Evolutionary conservation across 2,888 invertebrate species (phyloP), one percentile per base, ranked within the genome.

Genomic region (Odontothrips loti): DNA sequence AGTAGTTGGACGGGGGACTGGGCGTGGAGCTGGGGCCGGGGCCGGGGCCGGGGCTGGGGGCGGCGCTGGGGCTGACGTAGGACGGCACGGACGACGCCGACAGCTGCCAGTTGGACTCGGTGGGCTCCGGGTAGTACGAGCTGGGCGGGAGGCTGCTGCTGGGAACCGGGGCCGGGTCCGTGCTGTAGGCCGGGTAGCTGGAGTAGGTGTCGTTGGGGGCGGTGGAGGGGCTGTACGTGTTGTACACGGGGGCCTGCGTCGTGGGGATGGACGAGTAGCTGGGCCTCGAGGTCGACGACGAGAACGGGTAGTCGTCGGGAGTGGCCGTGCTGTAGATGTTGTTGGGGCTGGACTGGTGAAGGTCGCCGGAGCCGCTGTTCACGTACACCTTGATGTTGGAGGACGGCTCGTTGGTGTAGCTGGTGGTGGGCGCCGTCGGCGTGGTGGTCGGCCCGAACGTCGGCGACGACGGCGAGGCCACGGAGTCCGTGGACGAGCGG

Each of bases 111-210:
- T 80, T 3, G 81, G 80, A 15, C 82, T 82, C 12, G 58, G 80
- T 43, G 79, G 79, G 29, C 47, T 51, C 9, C 83, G 80, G 6
- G 85, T 86, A 8, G 86, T 86, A 4, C 84, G 83, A 84, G 83
- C 58, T 85, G 84, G 81, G 81, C 82, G 82, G 83, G 11, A 83
- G 82, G 4, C 85, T 84, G 17, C 84, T 82, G 63, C 34, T 79
- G 79, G 4, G 84, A 85, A 12, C 84, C 82, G 6, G 85, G 68
- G 23, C n/a, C 81, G 79, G 84, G 85, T 29, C 27, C 82, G 80
- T 27, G 85, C 85, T 0, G 84, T 84, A 58, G 86, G 84, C 43
- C 81, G 86, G 58, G 87, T 86, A 12, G 84, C 84, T 79, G 87
- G 87, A 17, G 87, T 82, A 51, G 68, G 4, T 51, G 23, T 63